These are phyloP conservation scores for Radopholus similis DNA, from an alignment of 1,140 invertebrate species.

Conservation along the genomic window DNA sequence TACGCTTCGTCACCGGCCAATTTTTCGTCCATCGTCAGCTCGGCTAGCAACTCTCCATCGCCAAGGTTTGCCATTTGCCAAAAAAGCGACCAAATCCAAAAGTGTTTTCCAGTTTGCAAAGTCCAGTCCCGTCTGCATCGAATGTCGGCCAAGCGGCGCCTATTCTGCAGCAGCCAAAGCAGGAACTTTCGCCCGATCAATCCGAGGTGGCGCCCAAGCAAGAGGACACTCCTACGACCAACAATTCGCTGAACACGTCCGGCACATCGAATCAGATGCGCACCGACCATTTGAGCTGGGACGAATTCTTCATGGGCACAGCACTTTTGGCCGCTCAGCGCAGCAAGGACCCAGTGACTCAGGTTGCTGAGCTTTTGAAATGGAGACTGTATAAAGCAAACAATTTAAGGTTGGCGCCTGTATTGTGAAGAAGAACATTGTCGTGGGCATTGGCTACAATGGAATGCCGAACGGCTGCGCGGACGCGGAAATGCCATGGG, in stretches of 20 bases:
- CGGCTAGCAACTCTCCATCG: background rate
- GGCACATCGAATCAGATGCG: slow-evolving; percentile 46
- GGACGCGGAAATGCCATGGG: slow-evolving; percentile 86
- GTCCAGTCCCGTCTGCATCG: background rate
- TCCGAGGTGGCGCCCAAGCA: background rate
- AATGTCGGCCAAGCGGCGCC: background rate
- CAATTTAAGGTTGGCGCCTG: slow-evolving; percentile 75
- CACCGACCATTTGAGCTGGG: slow-evolving; percentile 71
- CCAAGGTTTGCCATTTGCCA: background rate
- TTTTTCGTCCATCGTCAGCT: background rate
- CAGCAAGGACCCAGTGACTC: slow-evolving; percentile 85
- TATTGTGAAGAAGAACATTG: slow-evolving; percentile 81
- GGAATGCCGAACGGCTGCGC: slow-evolving; percentile 83
- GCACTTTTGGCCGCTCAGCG: slow-evolving; percentile 78
- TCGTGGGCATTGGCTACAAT: slow-evolving; percentile 91
- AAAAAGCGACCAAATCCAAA: background rate
- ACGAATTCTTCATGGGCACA: slow-evolving; percentile 88
- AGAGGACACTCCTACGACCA: background rate
- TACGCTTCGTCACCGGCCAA: background rate
- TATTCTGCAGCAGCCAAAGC: background rate
- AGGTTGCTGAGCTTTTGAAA: slow-evolving; percentile 63
- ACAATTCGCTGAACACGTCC: background rate
- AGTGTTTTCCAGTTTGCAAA: background rate
- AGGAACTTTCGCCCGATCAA: background rate
- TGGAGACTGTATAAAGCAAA: background rate